A percentile compares a stretch with the other conserved stretches of the same genome.
Conservation (phyloP, 2,113 vertebrate genomes). For the Athene noctua region DNA sequence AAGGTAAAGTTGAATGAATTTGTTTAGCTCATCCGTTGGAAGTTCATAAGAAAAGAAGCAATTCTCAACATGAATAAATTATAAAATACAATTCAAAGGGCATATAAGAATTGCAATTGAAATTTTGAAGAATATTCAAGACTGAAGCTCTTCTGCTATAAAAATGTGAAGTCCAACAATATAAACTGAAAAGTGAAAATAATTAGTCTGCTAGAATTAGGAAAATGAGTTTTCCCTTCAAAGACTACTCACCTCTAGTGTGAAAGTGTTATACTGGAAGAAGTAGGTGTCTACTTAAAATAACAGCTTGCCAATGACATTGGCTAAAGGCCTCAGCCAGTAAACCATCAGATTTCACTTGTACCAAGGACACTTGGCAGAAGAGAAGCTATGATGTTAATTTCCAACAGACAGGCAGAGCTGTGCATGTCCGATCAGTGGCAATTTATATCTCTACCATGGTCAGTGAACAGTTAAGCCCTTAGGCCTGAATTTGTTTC, state of each 20-base stretch:
- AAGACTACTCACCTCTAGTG: background rate
- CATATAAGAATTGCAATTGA: background rate
- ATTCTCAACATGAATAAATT: background rate
- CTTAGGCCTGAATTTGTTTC: background rate
- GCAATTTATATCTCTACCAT: background rate
- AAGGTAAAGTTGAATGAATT: background rate
- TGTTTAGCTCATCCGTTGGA: background rate
- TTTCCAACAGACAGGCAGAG: background rate
- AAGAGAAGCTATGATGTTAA: background rate
- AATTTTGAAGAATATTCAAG: background rate
- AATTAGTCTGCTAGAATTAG: background rate
- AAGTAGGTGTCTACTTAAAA: background rate
- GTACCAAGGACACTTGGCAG: background rate
- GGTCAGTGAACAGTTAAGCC: background rate
- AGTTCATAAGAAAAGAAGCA: background rate
- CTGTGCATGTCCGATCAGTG: rapidly evolving
- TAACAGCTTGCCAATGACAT: background rate
- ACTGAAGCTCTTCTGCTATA: background rate
- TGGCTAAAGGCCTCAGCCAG: background rate
- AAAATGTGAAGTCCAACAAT: background rate
- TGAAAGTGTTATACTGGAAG: background rate
- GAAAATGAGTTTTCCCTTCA: background rate
- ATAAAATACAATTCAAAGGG: background rate
- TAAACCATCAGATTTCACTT: background rate
- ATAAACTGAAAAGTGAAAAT: background rate